Evolutionary conservation across 2,888 invertebrate genomes (phyloP).

Genomic region (Oscheius myriophilus): DNA sequence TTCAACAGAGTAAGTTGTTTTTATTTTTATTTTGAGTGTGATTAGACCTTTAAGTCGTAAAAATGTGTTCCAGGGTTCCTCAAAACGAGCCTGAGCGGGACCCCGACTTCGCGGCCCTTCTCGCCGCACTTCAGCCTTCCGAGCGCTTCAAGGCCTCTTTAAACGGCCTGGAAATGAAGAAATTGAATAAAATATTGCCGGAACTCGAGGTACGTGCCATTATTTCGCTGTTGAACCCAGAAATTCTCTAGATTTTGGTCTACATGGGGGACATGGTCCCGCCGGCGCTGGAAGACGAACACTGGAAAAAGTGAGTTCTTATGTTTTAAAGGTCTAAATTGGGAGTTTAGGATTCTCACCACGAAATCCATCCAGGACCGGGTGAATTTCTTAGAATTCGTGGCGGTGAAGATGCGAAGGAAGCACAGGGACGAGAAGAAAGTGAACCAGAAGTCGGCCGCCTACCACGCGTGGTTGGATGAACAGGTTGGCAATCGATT

Average conservation of each 20-base stretch:
- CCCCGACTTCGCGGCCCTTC: conserved; percentile 4
- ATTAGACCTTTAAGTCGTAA: not conserved
- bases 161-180: conserved; percentile 4
- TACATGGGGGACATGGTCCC: conserved; percentile 54
- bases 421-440: conserved; percentile 25
- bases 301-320: conserved; percentile 39
- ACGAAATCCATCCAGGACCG: conserved; percentile 29
- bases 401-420: conserved; percentile 43
- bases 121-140: conserved; percentile 24
- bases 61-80: not conserved
- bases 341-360: conserved; percentile 20
- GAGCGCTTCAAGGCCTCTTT: conserved; percentile 28
- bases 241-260: conserved; percentile 38
- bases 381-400: conserved; percentile 46
- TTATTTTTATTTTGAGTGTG: not conserved
- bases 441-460: not conserved
- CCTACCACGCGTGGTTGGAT: conserved; percentile 14
- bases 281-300: conserved; percentile 36
- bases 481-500: conserved; percentile 17
- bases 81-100: not conserved
- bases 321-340: too few relatives aligned
- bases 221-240: not conserved
- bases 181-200: conserved; percentile 27
- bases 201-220: conserved; percentile 37
- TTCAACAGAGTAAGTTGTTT: not conserved